Evolutionary conservation across 2,888 invertebrate species (phyloP), one percentile per base, ranked within the genome.

Genomic region (Resseliella maxima): DNA sequence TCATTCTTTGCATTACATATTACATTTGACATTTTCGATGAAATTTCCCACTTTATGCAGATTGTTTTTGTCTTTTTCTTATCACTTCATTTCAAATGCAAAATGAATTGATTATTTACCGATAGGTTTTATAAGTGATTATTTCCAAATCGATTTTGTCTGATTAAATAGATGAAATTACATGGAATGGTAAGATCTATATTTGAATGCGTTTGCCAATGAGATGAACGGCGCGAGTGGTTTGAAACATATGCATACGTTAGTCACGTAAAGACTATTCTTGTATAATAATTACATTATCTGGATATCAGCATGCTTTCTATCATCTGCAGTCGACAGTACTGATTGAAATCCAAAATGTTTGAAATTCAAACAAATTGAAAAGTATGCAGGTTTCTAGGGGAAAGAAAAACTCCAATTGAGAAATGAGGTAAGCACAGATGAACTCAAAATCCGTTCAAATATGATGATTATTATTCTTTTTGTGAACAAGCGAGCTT

Each of bases 251-350:
- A 12, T 41, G 41, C 41, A 41, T 12, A 50, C 50, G 50, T 50
- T 12, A 50, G 50, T 50, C 50, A 50, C 59, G 24, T 50, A 59
- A 59, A 24, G 24, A 24, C 24, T 59, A 59, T 59, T 59, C 59
- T 59, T 59, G 24, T 59, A 59, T 24, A 59, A 59, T 59, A 24
- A 35, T 31, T 31, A 27, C 27, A 64, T 64, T 64, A 24, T 64
- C 8, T 64, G 18, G 12, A 81, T 31, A 81, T 35, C 31, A 36
- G 36, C 36, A 81, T 38, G 41, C 8, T 21, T 1, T 21, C 0
- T 38, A 24, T 38, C 24, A 85, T 41, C 83, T 85, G 83, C 83
- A 85, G 41, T 38, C 24, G 83, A 85, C 83, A 41, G n/a, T 21
- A 31, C 15, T 27, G 12, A 72, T 12, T 35, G 72, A 31, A 35